Evolutionary conservation across 1,140 invertebrate species (phyloP).

Genomic region (Penaeus vannamei): DNA sequence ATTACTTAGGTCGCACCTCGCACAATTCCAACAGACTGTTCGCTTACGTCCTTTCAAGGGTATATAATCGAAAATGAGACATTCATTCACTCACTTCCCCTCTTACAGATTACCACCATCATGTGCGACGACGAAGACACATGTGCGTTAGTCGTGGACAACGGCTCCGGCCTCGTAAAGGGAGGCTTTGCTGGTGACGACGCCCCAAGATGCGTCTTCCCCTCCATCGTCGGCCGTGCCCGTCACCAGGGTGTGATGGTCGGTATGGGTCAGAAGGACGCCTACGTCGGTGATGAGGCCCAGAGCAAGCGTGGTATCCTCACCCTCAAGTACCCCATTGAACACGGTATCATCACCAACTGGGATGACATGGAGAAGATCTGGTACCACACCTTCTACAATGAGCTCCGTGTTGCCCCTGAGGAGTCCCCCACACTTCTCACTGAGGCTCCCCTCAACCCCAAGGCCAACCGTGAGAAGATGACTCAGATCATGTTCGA

Average conservation of each 20-base stretch:
- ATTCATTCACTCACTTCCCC: too few species aligned
- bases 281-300: constrained; percentile 96
- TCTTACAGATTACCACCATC: too few species aligned
- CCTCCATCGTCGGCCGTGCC: constrained; percentile 93
- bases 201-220: constrained; percentile 81
- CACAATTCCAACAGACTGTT: too few species aligned
- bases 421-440: constrained; percentile 86
- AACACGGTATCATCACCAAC: constrained; percentile 93
- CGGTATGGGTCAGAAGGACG: constrained; percentile 98
- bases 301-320: constrained; percentile 89
- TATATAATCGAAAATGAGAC: too few species aligned
- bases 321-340: constrained; percentile 18
- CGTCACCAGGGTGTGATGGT: constrained; percentile 94
- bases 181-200: constrained; percentile 85
- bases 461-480: constrained; percentile 89
- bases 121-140: too few species aligned
- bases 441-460: constrained; percentile 91
- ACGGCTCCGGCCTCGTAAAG: constrained; percentile 79
- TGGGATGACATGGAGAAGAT: constrained; percentile 98
- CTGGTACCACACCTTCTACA: constrained; percentile 97
- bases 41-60: too few species aligned
- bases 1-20: too few species aligned
- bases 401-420: constrained; percentile 94
- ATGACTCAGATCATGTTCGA: constrained; percentile 95
- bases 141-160: constrained; percentile 76